A percentile compares a stretch with the other conserved stretches of the same genome.
Conservation (phyloP, 2,113 vertebrate species). For the Scartelaos histophorus region DNA sequence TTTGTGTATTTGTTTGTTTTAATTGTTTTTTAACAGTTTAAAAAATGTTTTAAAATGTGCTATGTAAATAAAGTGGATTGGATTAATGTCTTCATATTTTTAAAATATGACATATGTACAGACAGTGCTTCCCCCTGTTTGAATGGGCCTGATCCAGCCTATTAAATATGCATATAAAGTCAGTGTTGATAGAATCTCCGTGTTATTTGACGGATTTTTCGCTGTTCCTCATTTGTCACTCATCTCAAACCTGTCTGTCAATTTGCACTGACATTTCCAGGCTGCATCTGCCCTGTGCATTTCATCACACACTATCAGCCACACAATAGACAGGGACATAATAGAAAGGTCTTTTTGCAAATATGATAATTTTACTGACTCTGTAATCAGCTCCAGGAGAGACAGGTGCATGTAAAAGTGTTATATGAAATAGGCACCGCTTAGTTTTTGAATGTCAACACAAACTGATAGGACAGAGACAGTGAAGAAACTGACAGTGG, state of each 20-base stretch:
- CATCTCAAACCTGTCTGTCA: constrained; percentile 47
- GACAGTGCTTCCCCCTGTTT: background rate
- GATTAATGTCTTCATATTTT: no score
- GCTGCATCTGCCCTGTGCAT: constrained; percentile 35
- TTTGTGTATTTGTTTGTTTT: no score
- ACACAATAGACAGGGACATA: constrained; percentile 35
- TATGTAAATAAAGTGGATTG: no score
- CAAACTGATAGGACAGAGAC: background rate
- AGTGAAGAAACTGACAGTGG: background rate
- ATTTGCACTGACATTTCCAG: constrained; percentile 61
- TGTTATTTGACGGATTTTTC: constrained; percentile 27
- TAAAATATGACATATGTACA: background rate
- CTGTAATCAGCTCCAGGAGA: constrained; percentile 42
- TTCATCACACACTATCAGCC: constrained; percentile 40
- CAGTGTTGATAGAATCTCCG: constrained; percentile 29
- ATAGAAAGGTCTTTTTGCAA: constrained; percentile 60
- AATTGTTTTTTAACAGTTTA: no score
- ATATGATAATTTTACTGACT: constrained; percentile 57
- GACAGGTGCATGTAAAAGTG: constrained; percentile 29
- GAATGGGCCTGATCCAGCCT: constrained; percentile 10
- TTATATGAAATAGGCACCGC: constrained; percentile 11
- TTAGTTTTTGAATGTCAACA: constrained; percentile 41
- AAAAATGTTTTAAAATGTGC: no score
- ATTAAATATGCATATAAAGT: constrained; percentile 27
- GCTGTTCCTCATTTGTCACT: constrained; percentile 37